Evolutionary conservation across 2,797 vertebrate species (phyloP).

Genomic region (Lutjanus campechanus): DNA sequence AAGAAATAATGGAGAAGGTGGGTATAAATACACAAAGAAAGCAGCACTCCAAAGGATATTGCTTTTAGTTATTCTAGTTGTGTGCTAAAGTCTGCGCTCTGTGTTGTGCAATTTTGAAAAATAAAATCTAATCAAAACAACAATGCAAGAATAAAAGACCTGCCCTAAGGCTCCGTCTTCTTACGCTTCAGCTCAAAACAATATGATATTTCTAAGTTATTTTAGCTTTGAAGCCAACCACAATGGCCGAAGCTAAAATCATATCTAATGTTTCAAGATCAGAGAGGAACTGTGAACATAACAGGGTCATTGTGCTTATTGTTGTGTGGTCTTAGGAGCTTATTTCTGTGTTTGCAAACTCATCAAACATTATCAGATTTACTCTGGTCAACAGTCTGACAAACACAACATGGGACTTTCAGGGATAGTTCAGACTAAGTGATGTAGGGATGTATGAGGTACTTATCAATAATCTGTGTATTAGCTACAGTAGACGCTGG

Average conservation of each 20-base stretch:
- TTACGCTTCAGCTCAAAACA: conserved; percentile 67
- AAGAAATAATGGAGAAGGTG: conserved; percentile 75
- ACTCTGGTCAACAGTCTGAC: conserved; percentile 46
- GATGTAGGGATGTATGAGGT: no score
- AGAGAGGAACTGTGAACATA: conserved; percentile 62
- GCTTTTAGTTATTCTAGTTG: conserved; percentile 76
- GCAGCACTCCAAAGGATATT: conserved; percentile 78
- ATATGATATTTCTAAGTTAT: conserved; percentile 67
- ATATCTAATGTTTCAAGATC: conserved; percentile 69
- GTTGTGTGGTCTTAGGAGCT: conserved; percentile 58
- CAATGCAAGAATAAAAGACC: conserved; percentile 74
- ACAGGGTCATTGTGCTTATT: conserved; percentile 62
- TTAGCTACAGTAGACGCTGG: no score
- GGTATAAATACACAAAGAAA: conserved; percentile 74
- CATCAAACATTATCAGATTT: conserved; percentile 59
- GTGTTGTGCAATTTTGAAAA: conserved; percentile 79
- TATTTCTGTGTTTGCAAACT: conserved; percentile 52
- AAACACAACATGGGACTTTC: conserved; percentile 25
- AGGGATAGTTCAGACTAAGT: no score
- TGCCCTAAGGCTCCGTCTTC: conserved; percentile 61
- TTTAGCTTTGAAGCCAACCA: conserved; percentile 64
- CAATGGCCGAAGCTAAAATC: conserved; percentile 59
- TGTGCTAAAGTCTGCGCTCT: conserved; percentile 66
- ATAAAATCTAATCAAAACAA: conserved; percentile 85
- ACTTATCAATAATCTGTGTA: no score